A percentile compares a stretch with the other conserved stretches of the same genome.
Evolutionary conservation across 2,113 vertebrate species (phyloP).

Genomic region (Manacus vitellinus): DNA sequence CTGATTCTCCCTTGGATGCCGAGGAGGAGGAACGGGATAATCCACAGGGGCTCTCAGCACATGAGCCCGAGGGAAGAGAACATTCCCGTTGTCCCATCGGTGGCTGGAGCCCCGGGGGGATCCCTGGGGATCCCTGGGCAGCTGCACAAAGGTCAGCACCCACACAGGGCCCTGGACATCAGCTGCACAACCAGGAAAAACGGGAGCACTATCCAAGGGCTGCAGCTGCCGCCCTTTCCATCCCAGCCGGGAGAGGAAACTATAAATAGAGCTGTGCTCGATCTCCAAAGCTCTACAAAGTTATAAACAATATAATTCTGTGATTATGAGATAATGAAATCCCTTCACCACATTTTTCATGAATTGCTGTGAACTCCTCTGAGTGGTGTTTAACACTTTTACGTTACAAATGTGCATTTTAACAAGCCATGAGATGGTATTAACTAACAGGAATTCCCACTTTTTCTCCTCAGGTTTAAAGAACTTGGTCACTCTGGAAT

Average conservation of each 20-base stretch:
- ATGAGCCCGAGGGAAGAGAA: not conserved
- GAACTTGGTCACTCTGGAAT: constrained; percentile 88
- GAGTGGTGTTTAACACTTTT: not conserved
- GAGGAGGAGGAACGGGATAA: not conserved
- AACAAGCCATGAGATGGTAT: not conserved
- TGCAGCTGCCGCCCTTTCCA: not conserved
- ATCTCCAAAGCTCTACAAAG: not conserved
- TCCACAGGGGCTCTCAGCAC: not conserved
- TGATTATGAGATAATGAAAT: not conserved
- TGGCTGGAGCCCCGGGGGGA: not conserved
- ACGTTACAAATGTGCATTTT: not conserved
- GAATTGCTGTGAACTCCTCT: not conserved
- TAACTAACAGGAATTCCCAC: not conserved
- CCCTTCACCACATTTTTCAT: not conserved
- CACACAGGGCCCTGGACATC: not conserved
- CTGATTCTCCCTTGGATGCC: not conserved
- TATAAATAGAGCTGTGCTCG: not conserved
- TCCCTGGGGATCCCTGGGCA: not conserved
- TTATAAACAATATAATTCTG: not conserved
- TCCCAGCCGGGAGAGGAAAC: not conserved
- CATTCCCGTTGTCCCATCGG: not conserved
- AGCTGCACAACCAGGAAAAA: not conserved
- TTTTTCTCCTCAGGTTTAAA: constrained; percentile 77
- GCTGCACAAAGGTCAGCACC: not conserved
- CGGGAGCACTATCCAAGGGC: not conserved